Evolutionary conservation across 2,888 invertebrate species (phyloP), one percentile per base, ranked within the genome.

Genomic region (Tuta absoluta): DNA sequence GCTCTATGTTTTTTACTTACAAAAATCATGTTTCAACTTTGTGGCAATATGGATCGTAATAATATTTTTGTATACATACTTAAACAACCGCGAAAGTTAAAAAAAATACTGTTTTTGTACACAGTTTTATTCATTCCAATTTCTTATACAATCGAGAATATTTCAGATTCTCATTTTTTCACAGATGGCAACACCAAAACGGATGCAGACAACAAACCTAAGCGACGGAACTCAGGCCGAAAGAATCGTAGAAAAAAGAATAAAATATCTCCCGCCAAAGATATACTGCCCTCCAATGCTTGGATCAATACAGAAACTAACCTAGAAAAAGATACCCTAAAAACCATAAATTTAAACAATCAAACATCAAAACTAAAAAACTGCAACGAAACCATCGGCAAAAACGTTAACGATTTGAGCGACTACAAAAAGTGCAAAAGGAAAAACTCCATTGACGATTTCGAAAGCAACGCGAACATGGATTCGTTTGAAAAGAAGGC

Each of bases 181-280:
- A 79, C n/a, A 56, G 56, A 56, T 33, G 24, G 56, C 56, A 56
- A 28, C 33, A 62, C 71, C 23, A 83, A 78, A 74, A 28, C 69
- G 0, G 84, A 84, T 5, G 56, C 65, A 7, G 87, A 87, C 11
- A 84, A 79, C 49, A 89, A 85, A 53, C 79, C 83, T 0, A 86
- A 81, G 63, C 79, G 89, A 0, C 77, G 90, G 0, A 87, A 85
- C 66, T 86, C 87, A 0, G 81, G 80, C 0, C 77, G 91, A 0
- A 91, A 90, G 65, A 81, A 76, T 2, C 73, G 90, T 0, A 74
- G 91, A 67, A 85, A 85, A 78, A 89, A 87, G 76, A 86, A 81
- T 62, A 86, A 85, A 72, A 73, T 82, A 0, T 87, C 90, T 0
- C 89, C 89, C 0, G 72, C 75, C 0, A 89, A 85, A 66, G 90